Base-by-base conservation (phyloP, 1,140 invertebrate genomes). In the Drosophila pseudoananassae region DNA sequence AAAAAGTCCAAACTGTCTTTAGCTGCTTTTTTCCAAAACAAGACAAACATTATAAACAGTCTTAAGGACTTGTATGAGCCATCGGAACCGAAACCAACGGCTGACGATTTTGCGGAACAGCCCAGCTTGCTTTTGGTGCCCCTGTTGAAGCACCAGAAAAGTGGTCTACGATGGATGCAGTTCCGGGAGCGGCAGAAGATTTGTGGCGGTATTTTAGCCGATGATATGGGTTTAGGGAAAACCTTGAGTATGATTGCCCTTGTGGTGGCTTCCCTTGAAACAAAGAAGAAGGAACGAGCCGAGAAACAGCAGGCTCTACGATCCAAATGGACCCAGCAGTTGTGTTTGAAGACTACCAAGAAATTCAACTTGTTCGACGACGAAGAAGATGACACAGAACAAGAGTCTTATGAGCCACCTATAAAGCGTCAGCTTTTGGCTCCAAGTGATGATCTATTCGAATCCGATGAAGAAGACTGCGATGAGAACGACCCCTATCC, bases 181-280 rank as follows among this genome's bases (percentile, higher is more conserved):
- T 98, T 97, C 96, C 92, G 98, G 40, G 98, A 99, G 15, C 50
- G 45, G 0, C 96, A 98, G 90, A 93, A 12, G 6, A 58, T 81
- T 8, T 15, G 52, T 5, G 80, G 80, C 5, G 80, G 80, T 7
- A 83, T 83, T 6, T 40, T 83, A 12, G 80, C 76, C 4, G 80
- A 83, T 3, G 80, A 83, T n/a, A 83, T 83, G 80, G 80, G 80
- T 4, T 27, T 84, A n/a, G 80, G 80, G 2, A 98, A 99, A 92
- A 99, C 98, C 0, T 91, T 99, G 1, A 97, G 96, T 0, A 97
- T 98, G 95, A 97, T 99, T 64, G 94, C 97, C 0, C 91, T 98
- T 3, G 93, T 97, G 4, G 75, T 96, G 7, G 92, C 92, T 47
- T 72, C 78, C 5, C 66, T 79, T 4, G 56, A 59, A 76, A 74